Evolutionary conservation across 2,113 vertebrate species (phyloP), one percentile per base, ranked within the genome.

Genomic region (Phrynocephalus versicolor): DNA sequence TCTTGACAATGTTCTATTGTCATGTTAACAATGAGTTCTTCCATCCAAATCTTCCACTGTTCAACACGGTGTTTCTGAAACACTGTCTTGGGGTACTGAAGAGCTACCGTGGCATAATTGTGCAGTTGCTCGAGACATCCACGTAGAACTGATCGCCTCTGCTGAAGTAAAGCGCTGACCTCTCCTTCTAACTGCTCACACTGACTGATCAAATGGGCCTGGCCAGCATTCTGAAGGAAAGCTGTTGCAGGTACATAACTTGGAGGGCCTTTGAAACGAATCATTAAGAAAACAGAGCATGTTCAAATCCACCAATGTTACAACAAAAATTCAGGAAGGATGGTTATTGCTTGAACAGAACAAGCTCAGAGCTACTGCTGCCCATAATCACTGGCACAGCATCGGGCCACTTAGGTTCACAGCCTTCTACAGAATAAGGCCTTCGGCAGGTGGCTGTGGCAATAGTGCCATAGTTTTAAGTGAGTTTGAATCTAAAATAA

Each of bases 11-110:
- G 96, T 14, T 99, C 98, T 18, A 97, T 96, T 0, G 97, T 98
- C 96, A 98, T 99, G 88, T 97, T 97, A 84, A 96, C 96, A 78
- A 99, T 96, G 67, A 99, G 96, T 30, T 99, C 98, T 92, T 99
- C 98, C 97, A 99, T 96, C 99, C 99, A 99, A 41, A 97, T 96
- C 87, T 99, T 99, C 99, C 99, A 99, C 73, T 98, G 97, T 79
- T 99, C 97, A 70, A 97, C 96, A 0, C 99, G 95, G 91, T 99
- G 99, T 70, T 97, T 97, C 88, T 97, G 97, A 62, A 99, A 96
- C 21, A 98, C 98, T 1, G 97, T 95, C 65, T 98, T 97, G 0
- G 99, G 99, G 90, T 99, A 99, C 88, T 99, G 96, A 93, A 99
- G 92, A n/a, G 98, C 98, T 21, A 99, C 98, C 0, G 99, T 99